Base-by-base conservation (phyloP, 2,797 vertebrate genomes). In the Helostoma temminkii region DNA sequence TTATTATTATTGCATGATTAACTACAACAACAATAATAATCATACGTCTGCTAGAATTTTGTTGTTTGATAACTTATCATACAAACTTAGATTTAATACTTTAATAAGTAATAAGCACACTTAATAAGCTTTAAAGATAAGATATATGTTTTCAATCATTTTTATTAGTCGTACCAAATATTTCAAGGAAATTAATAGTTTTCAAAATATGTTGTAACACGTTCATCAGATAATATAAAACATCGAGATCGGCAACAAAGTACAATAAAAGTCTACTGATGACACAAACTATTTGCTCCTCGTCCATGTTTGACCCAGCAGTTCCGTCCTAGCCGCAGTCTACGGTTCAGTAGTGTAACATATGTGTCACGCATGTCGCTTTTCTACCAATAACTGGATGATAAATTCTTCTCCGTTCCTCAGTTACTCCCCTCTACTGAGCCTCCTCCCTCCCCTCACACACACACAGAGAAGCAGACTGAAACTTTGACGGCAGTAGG, bases 321-420 rank as follows among this genome's bases (percentile, higher is more conserved):
- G 22, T 19, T 52, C 25, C 16, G 30, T 6, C 39, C 16, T 1
- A 10, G 24, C 3, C 18, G 69, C 36, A 11, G 48, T 2, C 9
- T 21, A 45, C 41, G 8, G 39, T n/a, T 5, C 5, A 14, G 14
- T 18, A 18, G 2, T 25, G 6, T 24, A 6, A 15, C 6, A 1
- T 30, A 14, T 56, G 55, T 53, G 66, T 74, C 54, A 42, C 37
- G 34, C 41, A 21, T 62, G 61, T 78, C 7, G 52, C 30, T 66
- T 56, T 30, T 41, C 28, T 16, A n/a, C 12, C 43, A 73, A 75
- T 47, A 60, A 36, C 39, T 63, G 45, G 45, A 69, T 81, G 63
- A 84, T 83, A 28, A 61, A 82, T 76, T 57, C 30, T 71, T 24
- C 22, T 47, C 21, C 30, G 7, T 43, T 66, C 50, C 30, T 58